A percentile compares a stretch with the other conserved stretches of the same genome.
Conservation (phyloP, 2,888 invertebrate genomes). For the Drosophila colorata region DNA sequence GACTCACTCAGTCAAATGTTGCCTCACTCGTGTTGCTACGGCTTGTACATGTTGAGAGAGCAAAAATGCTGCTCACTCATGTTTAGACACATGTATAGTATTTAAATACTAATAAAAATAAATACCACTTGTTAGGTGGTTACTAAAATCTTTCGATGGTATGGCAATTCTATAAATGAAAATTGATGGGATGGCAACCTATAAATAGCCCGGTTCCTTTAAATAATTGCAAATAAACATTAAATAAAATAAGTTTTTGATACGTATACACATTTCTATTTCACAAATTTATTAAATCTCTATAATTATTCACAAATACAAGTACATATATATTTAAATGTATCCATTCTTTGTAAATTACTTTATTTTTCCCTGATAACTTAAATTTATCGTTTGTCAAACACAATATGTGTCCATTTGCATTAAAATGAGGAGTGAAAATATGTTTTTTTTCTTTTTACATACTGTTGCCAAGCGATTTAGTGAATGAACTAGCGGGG, state of each 20-base stretch:
- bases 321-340: neutral
- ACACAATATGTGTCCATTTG: neutral
- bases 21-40: conserved; percentile 22
- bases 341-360: neutral
- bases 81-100: conserved; percentile 12
- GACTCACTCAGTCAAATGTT: conserved; percentile 36
- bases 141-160: neutral
- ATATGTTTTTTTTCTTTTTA: conserved; percentile 1
- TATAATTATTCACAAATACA: neutral
- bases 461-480: conserved; percentile 54
- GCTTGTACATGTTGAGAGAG: conserved; percentile 1
- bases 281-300: neutral
- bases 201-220: conserved; percentile 12
- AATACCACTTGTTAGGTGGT: conserved; percentile 7
- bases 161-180: neutral
- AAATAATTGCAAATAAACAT: neutral
- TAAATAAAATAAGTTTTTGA: neutral
- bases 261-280: neutral
- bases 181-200: conserved; percentile 1
- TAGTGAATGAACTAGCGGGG: conserved; percentile 32
- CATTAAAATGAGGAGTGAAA: neutral
- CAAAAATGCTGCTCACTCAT: conserved; percentile 21
- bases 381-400: neutral
- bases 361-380: neutral
- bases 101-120: conserved; percentile 33